Conservation (phyloP, 2,888 invertebrate species). For the Myopa tessellatipennis region DNA sequence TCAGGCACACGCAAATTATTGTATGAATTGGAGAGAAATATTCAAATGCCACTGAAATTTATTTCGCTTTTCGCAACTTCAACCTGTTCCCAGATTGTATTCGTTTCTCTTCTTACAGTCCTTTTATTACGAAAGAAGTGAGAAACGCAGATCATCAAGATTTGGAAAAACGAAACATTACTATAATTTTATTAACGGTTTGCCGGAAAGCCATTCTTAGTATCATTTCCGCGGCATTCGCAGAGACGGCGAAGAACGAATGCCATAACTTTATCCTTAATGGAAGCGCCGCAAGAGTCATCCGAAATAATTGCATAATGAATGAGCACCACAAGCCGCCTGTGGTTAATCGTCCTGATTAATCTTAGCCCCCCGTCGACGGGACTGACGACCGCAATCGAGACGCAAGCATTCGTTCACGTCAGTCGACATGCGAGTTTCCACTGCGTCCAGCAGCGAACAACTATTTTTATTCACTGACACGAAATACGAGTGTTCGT, state of each 20-base stretch:
- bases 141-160: too few species aligned
- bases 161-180: too few species aligned
- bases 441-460: conserved; percentile 46
- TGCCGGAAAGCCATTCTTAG: neutral
- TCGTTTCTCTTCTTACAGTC: too few species aligned
- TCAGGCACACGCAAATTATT: too few species aligned
- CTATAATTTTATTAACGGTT: too few species aligned
- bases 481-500: neutral
- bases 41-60: too few species aligned
- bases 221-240: conserved; percentile 27
- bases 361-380: conserved; percentile 49
- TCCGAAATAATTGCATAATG: conserved; percentile 64
- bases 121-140: too few species aligned
- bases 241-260: neutral
- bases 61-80: too few species aligned
- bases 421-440: conserved; percentile 58
- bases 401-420: conserved; percentile 57
- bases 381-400: neutral
- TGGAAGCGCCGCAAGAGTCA: conserved; percentile 61
- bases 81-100: too few species aligned
- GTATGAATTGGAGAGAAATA: too few species aligned
- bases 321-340: conserved; percentile 50
- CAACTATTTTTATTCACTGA: conserved; percentile 17
- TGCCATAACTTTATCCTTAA: neutral
- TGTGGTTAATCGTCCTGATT: conserved; percentile 55